Percentiles rank a stretch among this genome's conserved stretches.
phyloP scores from a whole-genome alignment of 2,113 vertebrate species.

The Urocynchramus pylzowi region DNA sequence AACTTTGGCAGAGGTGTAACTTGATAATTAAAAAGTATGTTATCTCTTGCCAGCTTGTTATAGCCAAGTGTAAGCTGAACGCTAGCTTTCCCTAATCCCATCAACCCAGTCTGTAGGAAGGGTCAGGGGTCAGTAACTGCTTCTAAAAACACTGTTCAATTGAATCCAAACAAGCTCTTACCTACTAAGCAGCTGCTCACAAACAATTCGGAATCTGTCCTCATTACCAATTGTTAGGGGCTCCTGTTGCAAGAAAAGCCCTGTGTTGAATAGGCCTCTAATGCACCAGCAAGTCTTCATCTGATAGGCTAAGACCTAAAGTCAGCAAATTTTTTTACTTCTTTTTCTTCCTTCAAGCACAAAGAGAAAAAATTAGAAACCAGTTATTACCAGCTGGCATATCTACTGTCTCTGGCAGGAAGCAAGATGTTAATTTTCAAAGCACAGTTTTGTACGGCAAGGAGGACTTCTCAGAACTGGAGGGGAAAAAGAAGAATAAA shows the following conservation, averaged over 20 bases:
- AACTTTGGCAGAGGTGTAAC: slow-evolving; percentile 78
- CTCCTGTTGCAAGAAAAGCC: slow-evolving; percentile 50
- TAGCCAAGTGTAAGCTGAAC: slow-evolving; percentile 76
- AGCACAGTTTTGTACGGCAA: not conserved
- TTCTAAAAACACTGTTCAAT: slow-evolving; percentile 78
- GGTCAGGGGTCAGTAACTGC: slow-evolving; percentile 85
- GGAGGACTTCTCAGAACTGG: not conserved
- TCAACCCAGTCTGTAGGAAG: slow-evolving; percentile 74
- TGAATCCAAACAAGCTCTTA: slow-evolving; percentile 70
- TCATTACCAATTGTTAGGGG: slow-evolving; percentile 63
- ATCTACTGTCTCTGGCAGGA: not conserved
- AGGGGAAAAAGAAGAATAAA: not conserved
- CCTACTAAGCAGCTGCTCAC: slow-evolving; percentile 61
- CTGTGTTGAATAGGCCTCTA: slow-evolving; percentile 33
- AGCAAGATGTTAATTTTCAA: slow-evolving; percentile 8
- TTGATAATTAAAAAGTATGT: slow-evolving; percentile 86
- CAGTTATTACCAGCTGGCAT: not conserved
- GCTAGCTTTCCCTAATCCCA: slow-evolving; percentile 83
- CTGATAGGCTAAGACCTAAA: slow-evolving; percentile 23
- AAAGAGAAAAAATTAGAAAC: slow-evolving; percentile 3
- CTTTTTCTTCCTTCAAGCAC: not conserved
- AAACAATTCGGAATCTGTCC: slow-evolving; percentile 60
- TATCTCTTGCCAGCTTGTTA: slow-evolving; percentile 82
- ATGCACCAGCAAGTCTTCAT: not conserved
- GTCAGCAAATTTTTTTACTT: not conserved